Conservation (phyloP, 2,797 vertebrate species). For the Schizothorax lantsangensis region DNA sequence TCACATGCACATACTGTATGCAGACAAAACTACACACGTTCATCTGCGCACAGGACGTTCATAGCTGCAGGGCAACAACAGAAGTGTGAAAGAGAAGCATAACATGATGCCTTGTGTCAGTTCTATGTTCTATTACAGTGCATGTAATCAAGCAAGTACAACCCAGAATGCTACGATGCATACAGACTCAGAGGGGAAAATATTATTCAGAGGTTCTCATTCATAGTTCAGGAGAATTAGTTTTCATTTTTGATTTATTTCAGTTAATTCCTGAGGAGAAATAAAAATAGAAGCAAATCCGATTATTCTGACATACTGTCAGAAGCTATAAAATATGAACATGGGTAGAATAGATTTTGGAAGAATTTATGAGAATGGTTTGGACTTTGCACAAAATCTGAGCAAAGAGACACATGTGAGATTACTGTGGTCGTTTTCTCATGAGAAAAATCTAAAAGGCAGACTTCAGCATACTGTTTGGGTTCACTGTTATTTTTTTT, state of each 20-base stretch:
- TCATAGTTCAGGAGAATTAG: background rate
- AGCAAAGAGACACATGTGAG: background rate
- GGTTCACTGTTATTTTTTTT: background rate
- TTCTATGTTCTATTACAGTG: background rate
- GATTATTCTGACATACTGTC: background rate
- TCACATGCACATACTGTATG: background rate
- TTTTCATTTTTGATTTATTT: background rate
- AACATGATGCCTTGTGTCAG: constrained; percentile 22
- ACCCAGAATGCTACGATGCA: background rate
- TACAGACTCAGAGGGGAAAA: background rate
- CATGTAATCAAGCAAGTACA: background rate
- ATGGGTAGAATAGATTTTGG: background rate
- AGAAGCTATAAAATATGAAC: background rate
- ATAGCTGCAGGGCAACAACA: constrained; percentile 13
- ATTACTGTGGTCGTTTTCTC: background rate
- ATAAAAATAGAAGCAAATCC: background rate
- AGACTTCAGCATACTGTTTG: background rate
- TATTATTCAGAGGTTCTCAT: background rate
- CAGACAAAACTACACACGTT: background rate
- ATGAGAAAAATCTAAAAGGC: background rate
- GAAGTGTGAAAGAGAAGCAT: constrained; percentile 10
- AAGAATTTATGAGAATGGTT: background rate
- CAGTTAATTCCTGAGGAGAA: background rate
- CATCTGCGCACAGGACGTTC: constrained; percentile 1
- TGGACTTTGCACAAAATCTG: background rate